Base-by-base conservation (phyloP, 2,888 invertebrate genomes). In the Cepaea hortensis region DNA sequence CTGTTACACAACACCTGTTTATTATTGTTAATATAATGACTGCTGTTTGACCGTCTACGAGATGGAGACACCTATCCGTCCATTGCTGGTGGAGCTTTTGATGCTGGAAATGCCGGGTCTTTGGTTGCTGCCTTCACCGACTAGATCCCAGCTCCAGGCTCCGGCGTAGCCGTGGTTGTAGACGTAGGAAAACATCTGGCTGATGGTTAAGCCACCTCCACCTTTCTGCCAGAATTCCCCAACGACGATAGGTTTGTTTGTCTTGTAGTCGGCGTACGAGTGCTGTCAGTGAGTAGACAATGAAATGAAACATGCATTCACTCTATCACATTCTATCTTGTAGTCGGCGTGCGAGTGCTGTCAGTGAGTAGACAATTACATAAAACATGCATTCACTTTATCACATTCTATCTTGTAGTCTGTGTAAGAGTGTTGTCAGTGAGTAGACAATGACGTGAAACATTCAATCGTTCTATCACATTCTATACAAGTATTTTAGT, bases 131-230 rank as follows among this genome's bases (percentile, higher is more conserved):
- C 84, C 84, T 3, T 79, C n/a, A 7, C 46, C 46, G 5, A 80
- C 73, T 18, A 87, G 77, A 35, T 87, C 87, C 91, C 91, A 91
- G 72, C 88, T 90, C 91, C 91, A 91, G 15, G 89, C 91, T 0
- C 91, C 91, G 1, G 89, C 72, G 81, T 91, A 91, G 9, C 90
- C 90, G 61, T 90, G 88, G 86, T 90, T 89, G 80, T 91, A 91
- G n/a, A 90, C 89, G 81, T 90, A 87, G 72, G 90, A 89, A 83
- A 90, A 91, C 81, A 90, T 70, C 77, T 90, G 87, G 62, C 87
- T 86, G 7, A 90, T 89, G 20, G 76, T 87, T 81, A 86, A 80
- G 0, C 89, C 88, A 0, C 85, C 91, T 9, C 90, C 90, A 13
- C 88, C 85, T 3, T 82, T 85, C 85, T 90, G 76, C 15, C 88